Conservation (phyloP, 2,888 invertebrate species). For the Erynnis tages region DNA sequence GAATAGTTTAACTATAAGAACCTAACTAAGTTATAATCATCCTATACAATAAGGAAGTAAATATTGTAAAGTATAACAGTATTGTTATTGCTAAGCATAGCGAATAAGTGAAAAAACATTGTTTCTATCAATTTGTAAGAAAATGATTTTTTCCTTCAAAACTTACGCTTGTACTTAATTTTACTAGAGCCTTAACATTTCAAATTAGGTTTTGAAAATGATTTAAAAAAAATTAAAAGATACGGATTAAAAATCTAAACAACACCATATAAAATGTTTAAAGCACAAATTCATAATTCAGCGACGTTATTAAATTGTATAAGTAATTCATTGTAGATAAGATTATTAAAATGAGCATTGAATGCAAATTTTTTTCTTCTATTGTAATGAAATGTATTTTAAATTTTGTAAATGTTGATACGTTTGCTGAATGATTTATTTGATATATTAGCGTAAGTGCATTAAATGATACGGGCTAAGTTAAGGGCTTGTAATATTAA, state of each 20-base stretch:
- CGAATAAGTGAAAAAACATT: background rate
- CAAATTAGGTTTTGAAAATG: too few relatives aligned
- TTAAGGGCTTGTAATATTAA: conserved; percentile 6
- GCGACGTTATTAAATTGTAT: background rate
- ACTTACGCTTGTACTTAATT: conserved; percentile 5
- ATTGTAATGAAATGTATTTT: background rate
- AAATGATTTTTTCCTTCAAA: background rate
- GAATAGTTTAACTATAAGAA: background rate
- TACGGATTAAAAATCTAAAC: background rate
- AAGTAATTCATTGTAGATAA: background rate
- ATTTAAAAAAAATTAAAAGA: background rate
- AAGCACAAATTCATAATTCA: conserved; percentile 13
- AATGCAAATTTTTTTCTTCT: conserved; percentile 12
- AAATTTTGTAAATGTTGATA: background rate
- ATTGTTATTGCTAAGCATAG: too few relatives aligned
- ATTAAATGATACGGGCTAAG: background rate
- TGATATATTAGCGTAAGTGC: background rate
- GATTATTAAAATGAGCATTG: conserved; percentile 4
- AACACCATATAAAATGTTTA: background rate
- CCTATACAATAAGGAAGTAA: background rate
- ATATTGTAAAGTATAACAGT: conserved; percentile 16
- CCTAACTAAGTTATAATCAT: background rate
- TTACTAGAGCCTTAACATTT: too few relatives aligned
- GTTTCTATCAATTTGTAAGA: background rate
- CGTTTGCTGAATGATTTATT: background rate